A percentile compares a stretch with the other conserved stretches of the same genome.
These are phyloP conservation scores for Benthosema pterotum DNA, from an alignment of 2,797 vertebrate genomes.

Conservation along the genomic window DNA sequence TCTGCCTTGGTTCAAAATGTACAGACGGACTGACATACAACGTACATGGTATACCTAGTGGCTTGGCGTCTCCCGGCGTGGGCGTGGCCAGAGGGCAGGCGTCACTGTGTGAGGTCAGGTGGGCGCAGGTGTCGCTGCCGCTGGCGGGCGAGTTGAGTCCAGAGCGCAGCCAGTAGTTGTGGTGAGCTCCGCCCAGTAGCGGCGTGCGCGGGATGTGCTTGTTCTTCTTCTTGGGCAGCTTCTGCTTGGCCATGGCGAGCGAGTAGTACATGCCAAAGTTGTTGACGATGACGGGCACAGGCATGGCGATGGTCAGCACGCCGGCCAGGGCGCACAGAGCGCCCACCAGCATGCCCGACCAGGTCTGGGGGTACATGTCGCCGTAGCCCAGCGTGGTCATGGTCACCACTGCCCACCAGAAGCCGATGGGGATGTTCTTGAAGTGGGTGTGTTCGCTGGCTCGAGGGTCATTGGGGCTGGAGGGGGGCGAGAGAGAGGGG, in stretches of 20 bases:
- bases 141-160: slow-evolving; percentile 90
- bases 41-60: too few species aligned
- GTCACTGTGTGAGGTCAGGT: background rate
- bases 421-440: slow-evolving; percentile 93
- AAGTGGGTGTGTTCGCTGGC: slow-evolving; percentile 91
- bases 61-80: background rate
- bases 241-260: slow-evolving; percentile 94
- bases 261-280: slow-evolving; percentile 96
- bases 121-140: slow-evolving; percentile 83
- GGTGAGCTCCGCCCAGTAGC: slow-evolving; percentile 86
- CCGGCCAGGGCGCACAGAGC: slow-evolving; percentile 88
- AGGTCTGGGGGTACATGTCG: slow-evolving; percentile 86
- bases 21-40: background rate
- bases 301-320: slow-evolving; percentile 83
- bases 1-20: too few species aligned
- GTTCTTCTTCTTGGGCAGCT: slow-evolving; percentile 97
- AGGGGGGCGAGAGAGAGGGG: too few species aligned
- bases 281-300: slow-evolving; percentile 91
- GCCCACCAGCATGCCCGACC: slow-evolving; percentile 92
- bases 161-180: slow-evolving; percentile 89
- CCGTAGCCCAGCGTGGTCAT: slow-evolving; percentile 87
- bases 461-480: slow-evolving; percentile 85
- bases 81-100: background rate
- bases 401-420: slow-evolving; percentile 94
- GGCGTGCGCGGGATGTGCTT: slow-evolving; percentile 88